These are phyloP conservation scores for Apeltes quadracus DNA, from an alignment of 2,113 vertebrate genomes.

Conservation along the genomic window DNA sequence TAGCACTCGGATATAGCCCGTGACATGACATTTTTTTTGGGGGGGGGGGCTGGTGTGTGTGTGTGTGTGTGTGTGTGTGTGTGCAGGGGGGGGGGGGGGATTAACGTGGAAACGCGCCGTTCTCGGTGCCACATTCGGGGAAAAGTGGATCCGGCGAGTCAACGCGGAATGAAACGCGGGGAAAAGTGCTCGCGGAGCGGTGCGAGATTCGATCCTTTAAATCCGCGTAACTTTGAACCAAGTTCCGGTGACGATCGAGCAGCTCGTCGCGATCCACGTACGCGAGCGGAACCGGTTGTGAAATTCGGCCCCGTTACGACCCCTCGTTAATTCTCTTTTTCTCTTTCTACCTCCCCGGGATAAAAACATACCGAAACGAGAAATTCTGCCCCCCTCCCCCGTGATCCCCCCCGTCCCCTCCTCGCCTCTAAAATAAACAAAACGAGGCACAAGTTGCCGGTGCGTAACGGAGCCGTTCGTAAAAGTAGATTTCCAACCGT, in stretches of 20 bases:
- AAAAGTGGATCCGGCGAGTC: slow-evolving; percentile 31
- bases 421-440: too few species aligned
- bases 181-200: slow-evolving; percentile 51
- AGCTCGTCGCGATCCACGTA: too few species aligned
- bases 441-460: slow-evolving; percentile 60
- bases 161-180: neutral
- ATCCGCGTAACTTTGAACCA: slow-evolving; percentile 47
- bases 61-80: too few species aligned
- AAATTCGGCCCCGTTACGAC: slow-evolving; percentile 1
- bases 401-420: too few species aligned
- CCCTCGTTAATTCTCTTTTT: neutral
- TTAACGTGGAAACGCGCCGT: slow-evolving; percentile 18
- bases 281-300: slow-evolving; percentile 4
- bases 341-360: neutral
- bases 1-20: slow-evolving; percentile 26
- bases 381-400: neutral
- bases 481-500: slow-evolving; percentile 66
- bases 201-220: neutral
- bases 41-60: too few species aligned
- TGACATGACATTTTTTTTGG: slow-evolving; percentile 51
- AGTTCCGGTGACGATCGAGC: slow-evolving; percentile 26
- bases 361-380: too few species aligned
- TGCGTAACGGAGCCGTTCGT: slow-evolving; percentile 53
- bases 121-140: slow-evolving; percentile 20
- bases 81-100: too few species aligned